phyloP scores from a whole-genome alignment of 2,888 invertebrate species.

The Elmis aenea region DNA sequence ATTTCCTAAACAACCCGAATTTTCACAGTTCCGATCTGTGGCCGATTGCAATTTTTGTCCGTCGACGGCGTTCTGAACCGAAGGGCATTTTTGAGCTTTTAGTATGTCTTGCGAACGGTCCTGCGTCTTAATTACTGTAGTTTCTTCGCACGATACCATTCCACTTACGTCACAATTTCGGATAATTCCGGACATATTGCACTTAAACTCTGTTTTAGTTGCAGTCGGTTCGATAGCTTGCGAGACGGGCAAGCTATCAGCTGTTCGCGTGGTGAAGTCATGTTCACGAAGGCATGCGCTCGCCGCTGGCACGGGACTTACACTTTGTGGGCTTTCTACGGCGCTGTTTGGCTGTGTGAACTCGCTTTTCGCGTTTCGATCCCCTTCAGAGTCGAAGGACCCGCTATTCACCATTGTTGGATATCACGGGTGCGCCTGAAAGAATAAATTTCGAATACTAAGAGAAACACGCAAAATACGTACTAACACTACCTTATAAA shows the following conservation, averaged over 20 bases:
- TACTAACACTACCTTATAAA: no score
- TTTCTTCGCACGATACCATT: not conserved
- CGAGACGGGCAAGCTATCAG: conserved; percentile 28
- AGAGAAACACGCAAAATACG: no score
- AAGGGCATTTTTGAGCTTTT: not conserved
- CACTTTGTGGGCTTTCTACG: conserved; percentile 26
- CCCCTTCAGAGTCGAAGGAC: conserved; percentile 36
- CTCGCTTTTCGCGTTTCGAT: conserved; percentile 35
- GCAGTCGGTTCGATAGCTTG: conserved; percentile 32
- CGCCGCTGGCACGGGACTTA: conserved; percentile 29
- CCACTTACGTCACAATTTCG: not conserved
- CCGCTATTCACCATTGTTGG: conserved; percentile 41
- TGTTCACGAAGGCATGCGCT: conserved; percentile 29
- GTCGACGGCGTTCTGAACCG: not conserved
- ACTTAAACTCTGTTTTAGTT: conserved; percentile 32
- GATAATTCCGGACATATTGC: conserved; percentile 15
- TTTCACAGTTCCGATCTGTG: no score
- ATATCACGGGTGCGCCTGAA: conserved; percentile 11
- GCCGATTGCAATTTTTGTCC: no score
- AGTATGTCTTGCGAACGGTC: not conserved
- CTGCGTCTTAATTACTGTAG: not conserved
- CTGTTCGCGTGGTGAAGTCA: conserved; percentile 29
- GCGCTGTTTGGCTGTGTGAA: conserved; percentile 30
- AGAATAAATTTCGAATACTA: conserved; percentile 3
- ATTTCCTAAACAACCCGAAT: no score